These are phyloP conservation scores for Phymorhynchus buccinoides DNA, from an alignment of 1,140 invertebrate genomes.

Conservation along the genomic window DNA sequence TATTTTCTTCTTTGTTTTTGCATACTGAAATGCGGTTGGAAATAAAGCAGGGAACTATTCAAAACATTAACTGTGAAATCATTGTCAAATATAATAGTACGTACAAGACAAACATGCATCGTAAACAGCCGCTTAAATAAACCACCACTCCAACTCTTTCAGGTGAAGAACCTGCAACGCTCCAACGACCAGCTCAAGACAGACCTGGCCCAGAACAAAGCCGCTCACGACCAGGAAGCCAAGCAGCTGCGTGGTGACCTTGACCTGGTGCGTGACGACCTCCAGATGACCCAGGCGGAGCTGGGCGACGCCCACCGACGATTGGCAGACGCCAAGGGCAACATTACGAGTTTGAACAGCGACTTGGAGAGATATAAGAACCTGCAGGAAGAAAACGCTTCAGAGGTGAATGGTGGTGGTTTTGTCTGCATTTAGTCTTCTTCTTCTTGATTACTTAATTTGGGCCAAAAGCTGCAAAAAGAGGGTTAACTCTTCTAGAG, in stretches of 20 bases:
- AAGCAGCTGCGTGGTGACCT: slow-evolving; percentile 64
- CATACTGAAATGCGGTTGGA: too few relatives aligned
- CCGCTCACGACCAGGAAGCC: slow-evolving; percentile 63
- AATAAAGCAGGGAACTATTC: too few relatives aligned
- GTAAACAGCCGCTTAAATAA: too few relatives aligned
- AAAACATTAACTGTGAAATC: too few relatives aligned
- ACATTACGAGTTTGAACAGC: slow-evolving; percentile 58
- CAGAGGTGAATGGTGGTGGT: slow-evolving; percentile 50
- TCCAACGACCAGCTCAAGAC: slow-evolving; percentile 69
- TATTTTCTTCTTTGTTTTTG: too few relatives aligned
- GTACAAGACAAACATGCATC: too few relatives aligned
- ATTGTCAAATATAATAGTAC: too few relatives aligned
- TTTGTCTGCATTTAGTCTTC: neutral
- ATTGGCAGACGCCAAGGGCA: slow-evolving; percentile 54
- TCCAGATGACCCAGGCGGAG: slow-evolving; percentile 54
- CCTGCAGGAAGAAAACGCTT: slow-evolving; percentile 58
- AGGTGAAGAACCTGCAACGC: slow-evolving; percentile 67
- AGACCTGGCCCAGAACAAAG: slow-evolving; percentile 60
- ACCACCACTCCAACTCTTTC: too few relatives aligned
- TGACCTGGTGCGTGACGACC: slow-evolving; percentile 54
- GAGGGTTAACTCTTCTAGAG: too few relatives aligned
- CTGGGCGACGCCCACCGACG: slow-evolving; percentile 57
- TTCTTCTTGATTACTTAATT: neutral
- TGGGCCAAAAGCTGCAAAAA: too few relatives aligned
- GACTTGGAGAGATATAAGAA: slow-evolving; percentile 59